Conservation (phyloP, 2,113 vertebrate species). For the Centropristis striata region DNA sequence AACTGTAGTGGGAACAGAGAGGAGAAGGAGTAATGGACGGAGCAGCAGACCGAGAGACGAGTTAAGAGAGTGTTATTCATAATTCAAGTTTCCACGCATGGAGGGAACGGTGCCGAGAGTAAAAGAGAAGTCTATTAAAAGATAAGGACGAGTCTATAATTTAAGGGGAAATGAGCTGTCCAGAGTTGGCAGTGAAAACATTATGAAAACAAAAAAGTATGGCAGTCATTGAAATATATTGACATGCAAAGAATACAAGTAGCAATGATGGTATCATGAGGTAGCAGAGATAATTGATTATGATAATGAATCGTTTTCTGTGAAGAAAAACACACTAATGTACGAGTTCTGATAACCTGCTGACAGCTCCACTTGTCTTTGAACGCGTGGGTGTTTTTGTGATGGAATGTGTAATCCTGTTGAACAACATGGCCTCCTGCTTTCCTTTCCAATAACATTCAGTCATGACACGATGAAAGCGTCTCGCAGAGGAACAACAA, state of each 20-base stretch:
- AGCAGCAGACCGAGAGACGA: constrained; percentile 21
- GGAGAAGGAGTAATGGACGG: constrained; percentile 28
- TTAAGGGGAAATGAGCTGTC: constrained; percentile 57
- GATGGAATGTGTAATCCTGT: constrained; percentile 17
- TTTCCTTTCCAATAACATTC: constrained; percentile 10
- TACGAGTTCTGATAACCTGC: background rate
- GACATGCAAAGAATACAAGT: constrained; percentile 2
- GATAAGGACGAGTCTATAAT: constrained; percentile 63
- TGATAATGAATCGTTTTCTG: background rate
- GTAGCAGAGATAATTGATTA: background rate
- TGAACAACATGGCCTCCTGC: constrained; percentile 12
- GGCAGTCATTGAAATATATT: background rate
- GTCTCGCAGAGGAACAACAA: background rate
- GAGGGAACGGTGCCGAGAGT: background rate
- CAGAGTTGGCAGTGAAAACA: constrained; percentile 17
- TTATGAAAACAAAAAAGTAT: constrained; percentile 38
- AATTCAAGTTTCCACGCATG: constrained; percentile 45
- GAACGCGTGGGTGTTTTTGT: background rate
- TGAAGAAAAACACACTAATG: background rate
- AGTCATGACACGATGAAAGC: background rate
- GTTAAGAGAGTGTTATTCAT: constrained; percentile 43
- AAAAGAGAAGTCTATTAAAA: constrained; percentile 69
- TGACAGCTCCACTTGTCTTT: constrained; percentile 6
- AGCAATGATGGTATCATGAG: background rate
- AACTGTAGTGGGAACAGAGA: constrained; percentile 15